These are phyloP conservation scores for Artibeus lituratus DNA, from an alignment of 2,797 vertebrate species.

Conservation along the genomic window DNA sequence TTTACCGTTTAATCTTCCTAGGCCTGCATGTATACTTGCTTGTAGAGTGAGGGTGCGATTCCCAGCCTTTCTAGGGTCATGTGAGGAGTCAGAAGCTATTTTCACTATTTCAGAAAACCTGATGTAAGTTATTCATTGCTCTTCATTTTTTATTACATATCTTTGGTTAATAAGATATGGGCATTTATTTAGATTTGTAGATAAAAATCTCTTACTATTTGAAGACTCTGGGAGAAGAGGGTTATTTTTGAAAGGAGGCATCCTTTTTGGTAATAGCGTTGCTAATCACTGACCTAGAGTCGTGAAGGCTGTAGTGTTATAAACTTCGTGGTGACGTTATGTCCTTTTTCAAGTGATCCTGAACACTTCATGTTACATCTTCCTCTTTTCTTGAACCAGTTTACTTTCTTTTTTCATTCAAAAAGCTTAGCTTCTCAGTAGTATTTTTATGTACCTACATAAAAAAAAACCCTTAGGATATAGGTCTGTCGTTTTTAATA, in stretches of 20 bases:
- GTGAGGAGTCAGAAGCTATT: not conserved
- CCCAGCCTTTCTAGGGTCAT: not conserved
- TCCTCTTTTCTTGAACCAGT: not conserved
- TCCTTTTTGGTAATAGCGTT: slow-evolving; percentile 15
- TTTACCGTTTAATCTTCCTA: slow-evolving; percentile 1
- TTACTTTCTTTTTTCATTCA: not conserved
- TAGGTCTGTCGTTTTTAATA: slow-evolving; percentile 8
- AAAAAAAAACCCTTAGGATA: not conserved
- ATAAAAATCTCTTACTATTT: not conserved
- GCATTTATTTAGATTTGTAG: slow-evolving; percentile 10
- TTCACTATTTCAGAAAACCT: slow-evolving; percentile 6
- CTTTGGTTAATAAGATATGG: not conserved
- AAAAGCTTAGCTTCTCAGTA: not conserved
- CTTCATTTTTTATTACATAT: not conserved
- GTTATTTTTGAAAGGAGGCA: not conserved
- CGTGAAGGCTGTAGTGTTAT: not conserved
- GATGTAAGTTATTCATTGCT: not conserved
- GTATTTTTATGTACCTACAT: not conserved
- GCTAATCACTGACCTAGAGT: not conserved
- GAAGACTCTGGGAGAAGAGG: not conserved
- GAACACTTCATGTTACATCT: not conserved
- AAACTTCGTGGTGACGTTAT: not conserved
- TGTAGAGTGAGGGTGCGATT: slow-evolving; percentile 19
- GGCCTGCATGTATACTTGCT: not conserved
- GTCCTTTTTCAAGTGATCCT: not conserved